These are phyloP conservation scores for Lutjanus argentimaculatus DNA, from an alignment of 2,797 vertebrate genomes.

Conservation along the genomic window DNA sequence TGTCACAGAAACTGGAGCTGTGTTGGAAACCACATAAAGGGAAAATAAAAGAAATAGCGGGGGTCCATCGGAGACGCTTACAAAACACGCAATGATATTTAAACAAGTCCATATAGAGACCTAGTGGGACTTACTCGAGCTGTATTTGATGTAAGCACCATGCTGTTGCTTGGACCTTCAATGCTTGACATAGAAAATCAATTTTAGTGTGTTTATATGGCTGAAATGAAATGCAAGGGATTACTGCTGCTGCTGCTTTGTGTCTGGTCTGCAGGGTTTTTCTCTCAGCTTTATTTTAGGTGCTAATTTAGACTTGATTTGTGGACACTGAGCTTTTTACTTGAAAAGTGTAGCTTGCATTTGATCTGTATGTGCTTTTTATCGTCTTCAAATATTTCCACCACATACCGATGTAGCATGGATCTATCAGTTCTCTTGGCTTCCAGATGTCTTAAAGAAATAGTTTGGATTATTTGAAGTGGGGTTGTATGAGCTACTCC, in stretches of 20 bases:
- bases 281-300: not conserved
- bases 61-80: not conserved
- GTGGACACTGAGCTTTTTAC: not conserved
- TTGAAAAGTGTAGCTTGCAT: not conserved
- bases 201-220: not conserved
- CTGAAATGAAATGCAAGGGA: not conserved
- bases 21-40: constrained; percentile 17
- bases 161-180: constrained; percentile 14
- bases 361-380: not conserved
- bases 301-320: not conserved
- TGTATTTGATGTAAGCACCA: constrained; percentile 30
- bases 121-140: constrained; percentile 8
- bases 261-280: not conserved
- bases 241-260: not conserved
- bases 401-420: not conserved
- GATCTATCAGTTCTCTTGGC: not conserved
- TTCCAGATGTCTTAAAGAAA: not conserved
- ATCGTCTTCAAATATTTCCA: not conserved
- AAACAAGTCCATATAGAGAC: not conserved
- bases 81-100: constrained; percentile 7
- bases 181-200: constrained; percentile 27
- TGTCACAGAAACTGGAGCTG: constrained; percentile 13
- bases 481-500: no score
- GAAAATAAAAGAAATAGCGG: not conserved
- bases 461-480: no score